Conservation (phyloP, 1,140 invertebrate genomes). For the Nautilus pompilius region DNA sequence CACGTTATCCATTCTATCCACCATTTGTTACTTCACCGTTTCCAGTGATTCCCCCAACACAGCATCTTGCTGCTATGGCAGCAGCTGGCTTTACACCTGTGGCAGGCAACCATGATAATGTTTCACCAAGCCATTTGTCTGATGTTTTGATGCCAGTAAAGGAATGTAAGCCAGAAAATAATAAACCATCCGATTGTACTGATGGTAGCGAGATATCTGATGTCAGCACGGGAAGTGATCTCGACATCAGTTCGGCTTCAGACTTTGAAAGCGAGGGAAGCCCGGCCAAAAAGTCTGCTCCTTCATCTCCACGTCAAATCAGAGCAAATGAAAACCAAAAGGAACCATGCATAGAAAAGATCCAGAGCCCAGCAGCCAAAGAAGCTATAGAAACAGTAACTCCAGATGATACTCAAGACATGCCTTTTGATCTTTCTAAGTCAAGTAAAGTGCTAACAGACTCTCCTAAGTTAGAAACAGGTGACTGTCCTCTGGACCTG, state of each 20-base stretch:
- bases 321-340: too few species aligned
- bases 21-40: conserved; percentile 26
- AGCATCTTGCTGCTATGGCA: conserved; percentile 6
- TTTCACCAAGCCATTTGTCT: too few species aligned
- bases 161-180: too few species aligned
- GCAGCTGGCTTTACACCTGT: conserved; percentile 11
- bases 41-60: conserved; percentile 20
- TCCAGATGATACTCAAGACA: conserved; percentile 11
- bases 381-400: background rate
- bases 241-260: conserved; percentile 31
- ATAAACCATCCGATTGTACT: too few species aligned
- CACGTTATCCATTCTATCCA: conserved; percentile 44
- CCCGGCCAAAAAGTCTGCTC: conserved; percentile 5
- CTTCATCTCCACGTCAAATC: background rate
- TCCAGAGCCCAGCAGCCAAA: background rate
- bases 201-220: conserved; percentile 25
- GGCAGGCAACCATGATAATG: too few species aligned
- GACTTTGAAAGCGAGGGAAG: conserved; percentile 36
- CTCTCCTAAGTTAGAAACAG: background rate
- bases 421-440: conserved; percentile 35
- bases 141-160: too few species aligned
- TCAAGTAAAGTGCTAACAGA: background rate
- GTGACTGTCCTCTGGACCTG: conserved; percentile 34
- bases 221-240: conserved; percentile 31
- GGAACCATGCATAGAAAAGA: too few species aligned